Percentiles rank a stretch among this genome's conserved stretches.
These are phyloP conservation scores for Drosophila atripex DNA, from an alignment of 2,888 invertebrate genomes.

Conservation along the genomic window DNA sequence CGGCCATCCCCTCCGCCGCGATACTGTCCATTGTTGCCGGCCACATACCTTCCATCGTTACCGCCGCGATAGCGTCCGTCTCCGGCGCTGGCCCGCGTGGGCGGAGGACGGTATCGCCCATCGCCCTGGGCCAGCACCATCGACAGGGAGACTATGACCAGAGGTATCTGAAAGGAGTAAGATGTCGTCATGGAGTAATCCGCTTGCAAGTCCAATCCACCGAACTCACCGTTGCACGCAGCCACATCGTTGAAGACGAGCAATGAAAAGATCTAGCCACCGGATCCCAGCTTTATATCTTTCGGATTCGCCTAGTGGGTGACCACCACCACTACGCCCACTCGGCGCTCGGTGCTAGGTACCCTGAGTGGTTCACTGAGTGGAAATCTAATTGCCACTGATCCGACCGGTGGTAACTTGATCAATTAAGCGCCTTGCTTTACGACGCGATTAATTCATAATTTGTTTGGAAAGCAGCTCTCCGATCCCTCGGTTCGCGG, in stretches of 20 bases:
- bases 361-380: conserved; percentile 7
- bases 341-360: conserved; percentile 12
- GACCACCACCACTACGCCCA: conserved; percentile 53
- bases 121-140: conserved; percentile 69
- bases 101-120: conserved; percentile 84
- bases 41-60: conserved; percentile 77
- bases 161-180: conserved; percentile 42
- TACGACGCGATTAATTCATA: conserved; percentile 59
- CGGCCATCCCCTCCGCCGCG: conserved; percentile 77
- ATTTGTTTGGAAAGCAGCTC: conserved; percentile 51
- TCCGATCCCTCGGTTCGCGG: conserved; percentile 17
- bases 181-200: not conserved
- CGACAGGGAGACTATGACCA: conserved; percentile 49
- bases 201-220: not conserved
- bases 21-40: conserved; percentile 83
- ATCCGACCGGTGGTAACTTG: conserved; percentile 58
- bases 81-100: conserved; percentile 54
- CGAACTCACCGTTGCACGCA: conserved; percentile 63
- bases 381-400: conserved; percentile 40
- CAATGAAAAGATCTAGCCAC: conserved; percentile 52
- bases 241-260: conserved; percentile 56
- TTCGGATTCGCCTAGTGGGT: conserved; percentile 23
- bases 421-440: conserved; percentile 65
- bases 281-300: conserved; percentile 62
- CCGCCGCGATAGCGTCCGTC: conserved; percentile 83